Conservation (phyloP, 1,140 invertebrate genomes). For the Bursaphelenchus mucronatus region DNA sequence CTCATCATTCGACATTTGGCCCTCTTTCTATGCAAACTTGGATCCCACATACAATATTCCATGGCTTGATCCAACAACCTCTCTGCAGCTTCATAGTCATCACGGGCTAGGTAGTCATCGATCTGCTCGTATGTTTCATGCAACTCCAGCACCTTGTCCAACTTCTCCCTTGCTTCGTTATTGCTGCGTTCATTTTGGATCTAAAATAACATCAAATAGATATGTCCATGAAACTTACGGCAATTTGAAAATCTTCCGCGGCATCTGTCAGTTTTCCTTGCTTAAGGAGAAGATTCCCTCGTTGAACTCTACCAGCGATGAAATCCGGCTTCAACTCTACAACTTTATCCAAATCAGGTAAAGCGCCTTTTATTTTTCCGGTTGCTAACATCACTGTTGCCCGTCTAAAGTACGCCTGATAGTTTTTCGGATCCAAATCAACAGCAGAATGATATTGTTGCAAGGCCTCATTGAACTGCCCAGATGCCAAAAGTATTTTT, state of each 20-base stretch:
- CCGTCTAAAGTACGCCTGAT: slow-evolving; percentile 75
- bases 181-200: slow-evolving; percentile 73
- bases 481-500: slow-evolving; percentile 61
- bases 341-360: slow-evolving; percentile 85
- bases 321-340: slow-evolving; percentile 91
- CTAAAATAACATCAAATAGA: slow-evolving; percentile 63
- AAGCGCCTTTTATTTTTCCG: slow-evolving; percentile 87
- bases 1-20: slow-evolving; percentile 76
- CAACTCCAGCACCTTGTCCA: slow-evolving; percentile 68
- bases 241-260: slow-evolving; percentile 69
- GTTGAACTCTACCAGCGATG: slow-evolving; percentile 77
- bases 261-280: slow-evolving; percentile 71
- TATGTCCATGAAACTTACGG: slow-evolving; percentile 69
- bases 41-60: slow-evolving; percentile 80
- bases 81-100: slow-evolving; percentile 71
- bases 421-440: slow-evolving; percentile 90
- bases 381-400: slow-evolving; percentile 93
- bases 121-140: slow-evolving; percentile 70
- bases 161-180: slow-evolving; percentile 70
- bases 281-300: slow-evolving; percentile 71
- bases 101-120: slow-evolving; percentile 68
- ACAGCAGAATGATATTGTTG: slow-evolving; percentile 96
- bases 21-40: slow-evolving; percentile 75
- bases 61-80: slow-evolving; percentile 71
- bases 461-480: slow-evolving; percentile 89